Conservation (phyloP, 2,113 vertebrate species). For the Taxidea taxus region DNA sequence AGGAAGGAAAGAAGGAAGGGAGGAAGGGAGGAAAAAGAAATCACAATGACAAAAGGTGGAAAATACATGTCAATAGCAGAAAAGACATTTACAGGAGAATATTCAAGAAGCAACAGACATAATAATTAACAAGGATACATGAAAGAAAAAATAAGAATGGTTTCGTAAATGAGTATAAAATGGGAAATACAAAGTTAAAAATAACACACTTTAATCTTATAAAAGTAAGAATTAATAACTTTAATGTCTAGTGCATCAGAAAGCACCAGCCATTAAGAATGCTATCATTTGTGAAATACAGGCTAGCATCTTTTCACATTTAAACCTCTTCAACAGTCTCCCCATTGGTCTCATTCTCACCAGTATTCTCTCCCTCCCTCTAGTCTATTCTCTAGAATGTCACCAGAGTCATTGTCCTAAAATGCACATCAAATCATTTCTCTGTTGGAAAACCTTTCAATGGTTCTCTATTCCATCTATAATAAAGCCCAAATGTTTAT, state of each 20-base stretch:
- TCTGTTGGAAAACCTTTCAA: not conserved
- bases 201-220: not conserved
- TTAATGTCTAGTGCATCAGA: not conserved
- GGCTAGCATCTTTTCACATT: not conserved
- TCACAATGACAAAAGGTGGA: not conserved
- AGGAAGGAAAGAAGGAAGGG: too few relatives aligned
- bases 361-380: not conserved
- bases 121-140: not conserved
- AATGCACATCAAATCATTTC: not conserved
- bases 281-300: not conserved
- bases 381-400: not conserved
- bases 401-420: not conserved
- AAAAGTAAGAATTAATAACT: not conserved
- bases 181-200: slow-evolving; percentile 9
- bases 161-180: slow-evolving; percentile 12
- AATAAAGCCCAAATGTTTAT: not conserved
- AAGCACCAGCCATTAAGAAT: not conserved
- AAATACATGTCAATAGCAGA: not conserved
- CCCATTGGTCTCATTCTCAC: not conserved
- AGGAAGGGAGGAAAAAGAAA: not conserved
- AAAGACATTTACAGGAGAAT: slow-evolving; percentile 27
- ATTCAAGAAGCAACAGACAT: not conserved
- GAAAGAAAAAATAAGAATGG: not conserved
- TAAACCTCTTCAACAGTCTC: not conserved
- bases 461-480: not conserved